Evolutionary conservation across 2,113 vertebrate genomes (phyloP).

Genomic region (Cercocebus atys): DNA sequence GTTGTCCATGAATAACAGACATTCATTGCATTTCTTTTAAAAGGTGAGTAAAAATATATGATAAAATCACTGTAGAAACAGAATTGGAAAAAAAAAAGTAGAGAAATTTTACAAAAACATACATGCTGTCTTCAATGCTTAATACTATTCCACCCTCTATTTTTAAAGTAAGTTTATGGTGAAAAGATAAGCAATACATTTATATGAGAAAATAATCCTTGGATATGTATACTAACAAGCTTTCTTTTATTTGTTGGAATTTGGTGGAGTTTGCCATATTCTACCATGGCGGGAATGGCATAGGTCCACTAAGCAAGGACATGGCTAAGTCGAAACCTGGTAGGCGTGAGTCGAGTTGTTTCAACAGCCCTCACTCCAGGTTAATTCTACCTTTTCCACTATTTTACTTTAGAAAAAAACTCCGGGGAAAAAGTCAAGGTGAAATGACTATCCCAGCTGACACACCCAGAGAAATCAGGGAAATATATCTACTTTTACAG

Average conservation of each 20-base stretch:
- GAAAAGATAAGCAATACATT: background rate
- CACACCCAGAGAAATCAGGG: no score
- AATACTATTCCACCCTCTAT: rapidly evolving
- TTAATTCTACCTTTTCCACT: background rate
- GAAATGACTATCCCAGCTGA: background rate
- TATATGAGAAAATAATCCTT: background rate
- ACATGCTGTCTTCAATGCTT: background rate
- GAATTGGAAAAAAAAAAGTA: background rate
- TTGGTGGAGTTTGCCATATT: background rate
- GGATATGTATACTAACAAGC: background rate
- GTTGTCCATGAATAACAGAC: background rate
- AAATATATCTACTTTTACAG: background rate
- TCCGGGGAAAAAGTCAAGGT: background rate
- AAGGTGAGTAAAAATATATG: background rate
- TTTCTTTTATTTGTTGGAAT: background rate
- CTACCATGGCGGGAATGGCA: background rate
- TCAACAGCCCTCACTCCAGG: background rate
- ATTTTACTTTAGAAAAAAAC: background rate
- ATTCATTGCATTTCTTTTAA: background rate
- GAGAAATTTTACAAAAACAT: background rate
- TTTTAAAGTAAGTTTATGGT: background rate
- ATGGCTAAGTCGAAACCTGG: background rate
- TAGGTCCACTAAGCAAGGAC: background rate
- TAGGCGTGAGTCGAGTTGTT: background rate
- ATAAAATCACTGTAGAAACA: background rate